These are phyloP conservation scores for Oscheius sp. DNA, from an alignment of 2,888 invertebrate genomes.

Conservation along the genomic window DNA sequence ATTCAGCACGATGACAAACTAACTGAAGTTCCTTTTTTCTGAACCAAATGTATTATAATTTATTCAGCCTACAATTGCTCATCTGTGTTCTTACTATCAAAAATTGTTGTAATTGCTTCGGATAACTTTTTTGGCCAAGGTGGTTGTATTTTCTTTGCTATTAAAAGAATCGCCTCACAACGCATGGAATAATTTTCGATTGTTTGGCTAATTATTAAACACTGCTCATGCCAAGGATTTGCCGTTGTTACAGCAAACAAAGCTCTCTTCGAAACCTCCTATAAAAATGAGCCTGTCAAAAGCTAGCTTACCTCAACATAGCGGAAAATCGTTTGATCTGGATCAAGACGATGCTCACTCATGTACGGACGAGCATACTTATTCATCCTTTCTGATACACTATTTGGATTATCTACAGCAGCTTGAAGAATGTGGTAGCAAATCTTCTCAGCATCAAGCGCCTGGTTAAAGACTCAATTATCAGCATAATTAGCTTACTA, in stretches of 20 bases:
- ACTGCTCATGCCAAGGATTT: conserved; percentile 54
- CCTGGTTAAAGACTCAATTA: background rate
- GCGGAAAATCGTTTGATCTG: conserved; percentile 50
- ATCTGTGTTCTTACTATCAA: conserved; percentile 26
- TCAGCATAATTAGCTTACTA: background rate
- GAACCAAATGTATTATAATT: conserved; percentile 18
- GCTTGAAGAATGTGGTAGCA: conserved; percentile 47
- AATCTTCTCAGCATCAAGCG: conserved; percentile 40
- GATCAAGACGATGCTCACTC: conserved; percentile 50
- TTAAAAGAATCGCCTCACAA: conserved; percentile 52
- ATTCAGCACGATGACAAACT: conserved; percentile 48
- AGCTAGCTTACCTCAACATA: conserved; percentile 45
- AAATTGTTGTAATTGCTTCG: conserved; percentile 41
- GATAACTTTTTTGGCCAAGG: conserved; percentile 53
- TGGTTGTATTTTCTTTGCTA: conserved; percentile 47
- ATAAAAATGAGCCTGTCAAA: background rate
- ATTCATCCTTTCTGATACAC: conserved; percentile 44
- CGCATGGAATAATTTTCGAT: conserved; percentile 44
- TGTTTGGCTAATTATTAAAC: conserved; percentile 49
- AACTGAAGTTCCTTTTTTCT: conserved; percentile 45
- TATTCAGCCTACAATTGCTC: conserved; percentile 23
- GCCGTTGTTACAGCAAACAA: conserved; percentile 1
- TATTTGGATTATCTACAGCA: conserved; percentile 40
- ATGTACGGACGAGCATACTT: conserved; percentile 58
- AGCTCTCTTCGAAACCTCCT: conserved; percentile 21